Percentiles rank a stretch among this genome's conserved stretches.
These are phyloP conservation scores for Thamnaconus septentrionalis DNA, from an alignment of 2,113 vertebrate genomes.

Conservation along the genomic window DNA sequence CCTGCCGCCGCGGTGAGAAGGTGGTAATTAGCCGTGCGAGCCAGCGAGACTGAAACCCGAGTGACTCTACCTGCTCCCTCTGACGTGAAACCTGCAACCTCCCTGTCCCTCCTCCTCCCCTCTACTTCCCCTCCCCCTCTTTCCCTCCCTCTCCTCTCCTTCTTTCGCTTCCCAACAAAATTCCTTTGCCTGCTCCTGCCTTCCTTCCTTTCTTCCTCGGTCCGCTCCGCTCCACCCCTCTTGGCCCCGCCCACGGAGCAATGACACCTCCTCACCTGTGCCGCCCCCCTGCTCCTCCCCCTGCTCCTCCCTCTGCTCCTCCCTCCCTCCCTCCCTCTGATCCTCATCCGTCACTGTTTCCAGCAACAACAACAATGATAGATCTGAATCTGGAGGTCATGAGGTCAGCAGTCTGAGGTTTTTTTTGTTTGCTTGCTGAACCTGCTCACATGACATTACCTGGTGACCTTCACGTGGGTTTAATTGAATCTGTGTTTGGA, in stretches of 20 bases:
- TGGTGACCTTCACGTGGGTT: constrained; percentile 57
- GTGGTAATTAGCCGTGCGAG: constrained; percentile 27
- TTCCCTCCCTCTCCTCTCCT: not conserved
- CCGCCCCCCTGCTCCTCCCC: not conserved
- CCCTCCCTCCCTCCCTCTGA: constrained; percentile 15
- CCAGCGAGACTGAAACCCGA: constrained; percentile 26
- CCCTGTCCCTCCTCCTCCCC: constrained; percentile 62
- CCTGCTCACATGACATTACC: constrained; percentile 49
- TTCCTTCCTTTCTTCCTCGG: constrained; percentile 47
- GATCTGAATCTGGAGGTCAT: constrained; percentile 1
- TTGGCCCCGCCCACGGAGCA: constrained; percentile 44
- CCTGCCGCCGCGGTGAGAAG: constrained; percentile 11
- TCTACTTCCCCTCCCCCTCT: constrained; percentile 29
- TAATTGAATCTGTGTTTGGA: constrained; percentile 63
- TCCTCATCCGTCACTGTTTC: constrained; percentile 40
- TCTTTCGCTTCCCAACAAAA: constrained; percentile 58
- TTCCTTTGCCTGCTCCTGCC: constrained; percentile 57
- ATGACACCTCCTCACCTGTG: constrained; percentile 50
- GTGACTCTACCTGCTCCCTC: constrained; percentile 38
- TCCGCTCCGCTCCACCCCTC: constrained; percentile 20
- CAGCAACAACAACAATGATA: constrained; percentile 18
- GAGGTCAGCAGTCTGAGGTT: too few relatives aligned
- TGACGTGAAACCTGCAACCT: constrained; percentile 59
- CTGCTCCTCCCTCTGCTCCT: not conserved
- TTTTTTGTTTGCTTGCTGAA: constrained; percentile 15